phyloP scores from a whole-genome alignment of 1,140 invertebrate genomes.

The Thalassaphorura encarpata region DNA sequence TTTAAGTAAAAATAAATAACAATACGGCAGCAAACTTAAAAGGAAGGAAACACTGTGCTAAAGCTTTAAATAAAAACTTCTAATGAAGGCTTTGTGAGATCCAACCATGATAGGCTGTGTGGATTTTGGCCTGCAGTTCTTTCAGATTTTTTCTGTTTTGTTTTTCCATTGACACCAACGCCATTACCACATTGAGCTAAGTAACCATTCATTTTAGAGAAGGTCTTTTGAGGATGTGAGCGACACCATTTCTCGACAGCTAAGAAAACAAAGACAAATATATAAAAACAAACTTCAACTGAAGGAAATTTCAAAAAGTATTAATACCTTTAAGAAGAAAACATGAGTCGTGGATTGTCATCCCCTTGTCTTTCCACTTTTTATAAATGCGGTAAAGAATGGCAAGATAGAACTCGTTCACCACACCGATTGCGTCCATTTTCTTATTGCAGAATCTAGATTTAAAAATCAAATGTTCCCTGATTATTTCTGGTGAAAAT shows the following conservation, averaged over 20 bases:
- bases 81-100: constrained; percentile 31
- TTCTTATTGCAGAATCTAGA: constrained; percentile 42
- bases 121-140: constrained; percentile 1
- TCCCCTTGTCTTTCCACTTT: constrained; percentile 42
- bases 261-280: constrained; percentile 3
- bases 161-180: constrained; percentile 4
- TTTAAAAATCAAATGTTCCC: neutral
- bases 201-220: constrained; percentile 20
- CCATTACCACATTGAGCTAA: constrained; percentile 5
- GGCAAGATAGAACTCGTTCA: constrained; percentile 44
- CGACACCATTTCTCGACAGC: constrained; percentile 33
- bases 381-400: constrained; percentile 41
- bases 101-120: constrained; percentile 26
- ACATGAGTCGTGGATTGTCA: constrained; percentile 45
- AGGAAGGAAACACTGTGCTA: too few species aligned
- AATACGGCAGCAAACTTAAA: too few species aligned
- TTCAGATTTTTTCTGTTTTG: constrained; percentile 7
- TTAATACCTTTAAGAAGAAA: constrained; percentile 43
- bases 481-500: neutral
- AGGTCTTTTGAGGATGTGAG: constrained; percentile 25
- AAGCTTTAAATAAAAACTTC: constrained; percentile 33
- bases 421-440: constrained; percentile 39
- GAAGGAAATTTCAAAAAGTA: neutral
- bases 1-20: too few species aligned
- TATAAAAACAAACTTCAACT: neutral